Conservation (phyloP, 1,140 invertebrate genomes). For the Hetaerina americana region DNA sequence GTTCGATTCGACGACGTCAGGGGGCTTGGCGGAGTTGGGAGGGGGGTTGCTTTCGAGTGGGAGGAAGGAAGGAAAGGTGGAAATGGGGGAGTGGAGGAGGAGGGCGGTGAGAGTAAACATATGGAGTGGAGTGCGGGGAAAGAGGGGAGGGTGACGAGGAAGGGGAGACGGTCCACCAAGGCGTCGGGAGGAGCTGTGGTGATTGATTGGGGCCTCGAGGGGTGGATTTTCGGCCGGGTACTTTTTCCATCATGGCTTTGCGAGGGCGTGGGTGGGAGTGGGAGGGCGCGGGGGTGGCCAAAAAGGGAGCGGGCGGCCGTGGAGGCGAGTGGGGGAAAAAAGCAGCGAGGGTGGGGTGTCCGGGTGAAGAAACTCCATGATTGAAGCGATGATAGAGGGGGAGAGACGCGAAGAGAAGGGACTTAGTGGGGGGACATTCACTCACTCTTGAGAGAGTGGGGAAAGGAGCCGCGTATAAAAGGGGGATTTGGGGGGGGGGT, state of each 20-base stretch:
- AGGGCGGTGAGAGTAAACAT: neutral
- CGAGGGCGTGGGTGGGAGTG: neutral
- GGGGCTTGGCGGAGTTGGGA: too few species aligned
- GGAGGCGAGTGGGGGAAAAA: neutral
- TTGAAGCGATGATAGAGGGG: too few species aligned
- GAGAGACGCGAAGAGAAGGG: too few species aligned
- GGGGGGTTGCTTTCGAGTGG: neutral
- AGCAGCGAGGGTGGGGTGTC: neutral
- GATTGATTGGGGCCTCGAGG: neutral
- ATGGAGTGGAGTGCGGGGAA: neutral
- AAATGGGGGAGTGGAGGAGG: neutral
- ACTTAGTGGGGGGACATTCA: too few species aligned
- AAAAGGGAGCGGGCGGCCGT: neutral
- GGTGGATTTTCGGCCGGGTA: neutral
- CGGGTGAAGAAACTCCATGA: neutral
- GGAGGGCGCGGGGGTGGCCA: neutral
- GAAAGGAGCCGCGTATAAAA: too few species aligned
- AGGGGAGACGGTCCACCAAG: too few species aligned
- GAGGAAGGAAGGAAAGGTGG: neutral
- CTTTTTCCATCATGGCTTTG: neutral
- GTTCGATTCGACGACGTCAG: neutral
- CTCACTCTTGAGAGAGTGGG: too few species aligned
- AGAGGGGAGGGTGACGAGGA: neutral
- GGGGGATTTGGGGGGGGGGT: too few species aligned
- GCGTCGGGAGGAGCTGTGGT: neutral